phyloP scores from a whole-genome alignment of 2,113 vertebrate species.

The Pseudorhombus dupliciocellatus region DNA sequence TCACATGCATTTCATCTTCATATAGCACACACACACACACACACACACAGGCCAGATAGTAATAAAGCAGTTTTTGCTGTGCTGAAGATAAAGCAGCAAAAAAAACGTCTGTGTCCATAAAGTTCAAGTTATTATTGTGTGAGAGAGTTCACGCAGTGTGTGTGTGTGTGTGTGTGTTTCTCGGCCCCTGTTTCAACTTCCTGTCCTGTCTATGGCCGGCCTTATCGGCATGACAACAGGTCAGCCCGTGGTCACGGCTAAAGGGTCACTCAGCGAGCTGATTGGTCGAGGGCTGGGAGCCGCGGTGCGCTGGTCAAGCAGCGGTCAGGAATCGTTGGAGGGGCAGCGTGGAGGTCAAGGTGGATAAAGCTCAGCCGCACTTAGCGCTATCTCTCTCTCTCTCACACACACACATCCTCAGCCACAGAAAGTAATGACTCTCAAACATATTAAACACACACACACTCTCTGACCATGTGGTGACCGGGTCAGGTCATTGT shows the following conservation, averaged over 20 bases:
- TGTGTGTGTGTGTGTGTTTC: conserved; percentile 36
- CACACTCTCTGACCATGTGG: conserved; percentile 23
- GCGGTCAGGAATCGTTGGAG: conserved; percentile 47
- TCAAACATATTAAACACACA: neutral
- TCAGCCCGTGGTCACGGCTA: conserved; percentile 66
- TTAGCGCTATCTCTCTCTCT: no score
- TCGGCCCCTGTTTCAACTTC: conserved; percentile 71
- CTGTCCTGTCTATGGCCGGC: conserved; percentile 71
- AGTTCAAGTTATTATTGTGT: conserved; percentile 48
- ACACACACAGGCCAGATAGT: neutral
- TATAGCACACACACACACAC: neutral
- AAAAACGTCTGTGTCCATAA: conserved; percentile 4
- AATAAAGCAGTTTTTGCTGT: conserved; percentile 20
- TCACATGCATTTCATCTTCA: conserved; percentile 1
- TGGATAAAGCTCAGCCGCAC: neutral
- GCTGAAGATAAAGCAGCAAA: conserved; percentile 29
- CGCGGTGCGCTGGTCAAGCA: conserved; percentile 42
- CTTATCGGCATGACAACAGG: conserved; percentile 70
- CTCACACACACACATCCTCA: neutral
- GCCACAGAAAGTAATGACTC: no score
- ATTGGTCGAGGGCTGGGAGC: conserved; percentile 47
- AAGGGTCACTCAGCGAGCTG: conserved; percentile 30
- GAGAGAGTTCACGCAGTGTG: conserved; percentile 32
- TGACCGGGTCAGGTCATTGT: conserved; percentile 75
- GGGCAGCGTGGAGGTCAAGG: neutral